A percentile compares a stretch with the other conserved stretches of the same genome.
Evolutionary conservation across 1,140 invertebrate species (phyloP).

Genomic region (Xylocopa sonorina): DNA sequence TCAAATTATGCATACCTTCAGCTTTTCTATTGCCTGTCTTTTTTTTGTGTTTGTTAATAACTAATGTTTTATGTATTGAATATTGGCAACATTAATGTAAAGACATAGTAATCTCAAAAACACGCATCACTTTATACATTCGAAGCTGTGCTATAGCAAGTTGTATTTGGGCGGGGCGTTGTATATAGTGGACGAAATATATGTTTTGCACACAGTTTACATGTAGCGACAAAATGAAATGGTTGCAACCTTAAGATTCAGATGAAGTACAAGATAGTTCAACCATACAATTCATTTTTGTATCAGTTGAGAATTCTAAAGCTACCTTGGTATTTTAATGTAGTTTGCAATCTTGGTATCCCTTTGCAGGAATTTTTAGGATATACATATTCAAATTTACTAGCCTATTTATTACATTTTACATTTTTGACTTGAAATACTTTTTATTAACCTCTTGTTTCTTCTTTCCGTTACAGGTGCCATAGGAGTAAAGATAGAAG

Average conservation of each 20-base stretch:
- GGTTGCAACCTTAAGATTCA: neutral
- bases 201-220: constrained; percentile 1
- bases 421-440: no score
- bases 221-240: neutral
- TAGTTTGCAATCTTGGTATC: no score
- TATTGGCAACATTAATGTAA: neutral
- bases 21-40: neutral
- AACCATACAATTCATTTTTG: no score
- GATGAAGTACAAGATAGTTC: no score
- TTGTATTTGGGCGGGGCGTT: constrained; percentile 76
- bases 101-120: neutral
- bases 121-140: constrained; percentile 20
- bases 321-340: no score
- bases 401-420: no score
- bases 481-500: no score
- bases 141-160: constrained; percentile 65
- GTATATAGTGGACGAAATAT: constrained; percentile 3
- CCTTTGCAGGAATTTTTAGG: no score
- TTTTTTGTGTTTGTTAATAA: neutral
- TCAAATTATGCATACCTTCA: constrained; percentile 28
- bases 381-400: no score
- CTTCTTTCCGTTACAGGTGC: no score
- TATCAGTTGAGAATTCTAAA: no score
- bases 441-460: no score
- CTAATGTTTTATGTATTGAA: neutral